Evolutionary conservation across 2,797 vertebrate genomes (phyloP).

Genomic region (Lagorchestes hirsutus): DNA sequence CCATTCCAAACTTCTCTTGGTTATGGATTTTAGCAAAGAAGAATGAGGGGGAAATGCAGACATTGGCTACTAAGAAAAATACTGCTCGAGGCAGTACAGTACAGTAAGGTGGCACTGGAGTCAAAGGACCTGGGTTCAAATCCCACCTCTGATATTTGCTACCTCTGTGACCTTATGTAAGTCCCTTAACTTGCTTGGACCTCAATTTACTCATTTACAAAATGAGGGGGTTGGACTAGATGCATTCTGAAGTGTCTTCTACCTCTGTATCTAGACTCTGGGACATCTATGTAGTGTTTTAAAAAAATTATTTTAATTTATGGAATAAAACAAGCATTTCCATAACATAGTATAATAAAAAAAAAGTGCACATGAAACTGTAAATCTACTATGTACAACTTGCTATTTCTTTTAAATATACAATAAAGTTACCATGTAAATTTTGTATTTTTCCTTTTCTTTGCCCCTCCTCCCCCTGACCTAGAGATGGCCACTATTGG

Average conservation of each 20-base stretch:
- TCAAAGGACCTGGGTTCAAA: neutral
- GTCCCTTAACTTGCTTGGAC: neutral
- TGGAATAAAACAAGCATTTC: neutral
- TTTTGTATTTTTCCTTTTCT: neutral
- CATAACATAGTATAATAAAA: neutral
- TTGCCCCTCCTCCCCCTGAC: neutral
- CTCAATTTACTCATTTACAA: neutral
- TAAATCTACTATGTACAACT: neutral
- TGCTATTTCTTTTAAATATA: neutral
- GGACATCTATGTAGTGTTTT: neutral
- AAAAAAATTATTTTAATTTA: neutral
- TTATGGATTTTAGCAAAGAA: neutral
- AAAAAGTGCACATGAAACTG: neutral
- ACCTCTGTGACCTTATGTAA: neutral
- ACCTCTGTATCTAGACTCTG: neutral
- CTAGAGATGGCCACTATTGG: neutral
- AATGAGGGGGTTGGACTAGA: neutral
- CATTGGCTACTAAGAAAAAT: neutral
- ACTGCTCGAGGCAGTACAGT: neutral
- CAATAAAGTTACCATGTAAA: neutral
- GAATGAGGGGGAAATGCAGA: neutral
- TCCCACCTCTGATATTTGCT: neutral
- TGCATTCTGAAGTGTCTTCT: neutral
- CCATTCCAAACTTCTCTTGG: slow-evolving; percentile 15
- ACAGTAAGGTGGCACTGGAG: neutral